phyloP scores from a whole-genome alignment of 1,140 invertebrate species.

The Aleiodes sp. region DNA sequence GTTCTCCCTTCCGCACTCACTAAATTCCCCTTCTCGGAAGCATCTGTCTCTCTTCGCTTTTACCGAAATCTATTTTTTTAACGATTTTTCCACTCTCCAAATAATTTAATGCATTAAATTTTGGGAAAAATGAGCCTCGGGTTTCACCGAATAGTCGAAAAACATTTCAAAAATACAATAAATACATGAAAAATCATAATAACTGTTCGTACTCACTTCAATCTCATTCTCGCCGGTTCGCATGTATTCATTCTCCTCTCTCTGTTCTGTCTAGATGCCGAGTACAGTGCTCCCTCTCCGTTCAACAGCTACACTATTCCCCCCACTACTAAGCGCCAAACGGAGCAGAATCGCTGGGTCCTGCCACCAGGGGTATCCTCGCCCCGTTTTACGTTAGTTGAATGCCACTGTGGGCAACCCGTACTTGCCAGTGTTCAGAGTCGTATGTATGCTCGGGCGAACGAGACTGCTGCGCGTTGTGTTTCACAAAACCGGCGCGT shows the following conservation, averaged over 20 bases:
- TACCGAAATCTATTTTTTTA: slow-evolving; percentile 5
- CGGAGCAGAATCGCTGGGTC: neutral
- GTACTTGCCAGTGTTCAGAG: slow-evolving; percentile 35
- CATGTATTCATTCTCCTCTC: slow-evolving; percentile 3
- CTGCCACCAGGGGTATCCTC: slow-evolving; percentile 11
- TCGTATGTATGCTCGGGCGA: slow-evolving; percentile 38
- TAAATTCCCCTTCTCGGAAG: slow-evolving; percentile 16
- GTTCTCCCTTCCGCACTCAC: no score
- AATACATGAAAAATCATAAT: no score
- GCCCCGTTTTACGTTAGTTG: neutral
- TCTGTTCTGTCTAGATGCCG: neutral
- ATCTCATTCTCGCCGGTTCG: neutral
- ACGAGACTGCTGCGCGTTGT: slow-evolving; percentile 29
- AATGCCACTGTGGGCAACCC: slow-evolving; percentile 3
- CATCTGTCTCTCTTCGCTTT: neutral
- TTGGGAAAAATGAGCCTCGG: no score
- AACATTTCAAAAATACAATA: no score
- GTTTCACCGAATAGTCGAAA: no score
- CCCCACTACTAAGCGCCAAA: neutral
- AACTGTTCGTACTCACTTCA: no score
- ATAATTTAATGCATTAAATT: no score
- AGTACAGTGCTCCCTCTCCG: neutral
- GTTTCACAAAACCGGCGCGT: slow-evolving; percentile 30
- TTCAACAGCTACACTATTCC: slow-evolving; percentile 5
- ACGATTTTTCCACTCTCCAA: no score